Evolutionary conservation across 2,888 invertebrate genomes (phyloP), one percentile per base, ranked within the genome.

Genomic region (Chaitophorus viminalis): DNA sequence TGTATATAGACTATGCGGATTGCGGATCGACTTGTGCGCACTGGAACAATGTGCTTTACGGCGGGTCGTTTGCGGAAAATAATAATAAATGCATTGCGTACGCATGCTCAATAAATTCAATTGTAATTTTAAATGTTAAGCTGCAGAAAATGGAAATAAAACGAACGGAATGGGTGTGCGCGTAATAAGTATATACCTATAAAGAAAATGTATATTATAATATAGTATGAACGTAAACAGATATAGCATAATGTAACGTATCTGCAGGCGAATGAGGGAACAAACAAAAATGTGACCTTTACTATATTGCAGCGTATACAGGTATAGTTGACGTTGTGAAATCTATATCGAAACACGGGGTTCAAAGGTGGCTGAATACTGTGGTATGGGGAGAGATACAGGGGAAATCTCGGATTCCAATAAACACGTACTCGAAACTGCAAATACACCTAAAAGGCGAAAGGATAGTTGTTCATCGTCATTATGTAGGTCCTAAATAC

Each of bases 341-440:
- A 70, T 70, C 70, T 72, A 82, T 82, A 72, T 54, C 52, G 82
- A 72, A 72, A 72, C 70, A 5, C 33, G 52, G 25, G 39, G 70
- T 72, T 52, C 46, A 82, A 70, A 72, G 33, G 82, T 82, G 25
- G 52, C 46, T 29, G 68, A 25, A 4, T 6, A n/a, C 11, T 11
- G 65, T 9, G 25, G 65, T n/a, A n/a, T 21, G 78, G 33, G 18
- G 31, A 29, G 65, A 17, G 31, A 65, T 5, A 25, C 14, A 18
- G 25, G 54, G 29, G 5, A 31, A 82, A 52, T 72, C 33, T n/a
- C 46, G 31, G 31, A 52, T 82, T 72, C 82, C 70, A 52, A 82
- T 82, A 33, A 70, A 82, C 82, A 29, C 82, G 72, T 72, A 72
- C 72, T 72, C 72, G 81, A 68, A 81, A 81, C 29, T 18, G 81